Percentiles rank a stretch among this genome's conserved stretches.
phyloP scores from a whole-genome alignment of 2,888 invertebrate genomes.

The Holacanthella duospinosa region DNA sequence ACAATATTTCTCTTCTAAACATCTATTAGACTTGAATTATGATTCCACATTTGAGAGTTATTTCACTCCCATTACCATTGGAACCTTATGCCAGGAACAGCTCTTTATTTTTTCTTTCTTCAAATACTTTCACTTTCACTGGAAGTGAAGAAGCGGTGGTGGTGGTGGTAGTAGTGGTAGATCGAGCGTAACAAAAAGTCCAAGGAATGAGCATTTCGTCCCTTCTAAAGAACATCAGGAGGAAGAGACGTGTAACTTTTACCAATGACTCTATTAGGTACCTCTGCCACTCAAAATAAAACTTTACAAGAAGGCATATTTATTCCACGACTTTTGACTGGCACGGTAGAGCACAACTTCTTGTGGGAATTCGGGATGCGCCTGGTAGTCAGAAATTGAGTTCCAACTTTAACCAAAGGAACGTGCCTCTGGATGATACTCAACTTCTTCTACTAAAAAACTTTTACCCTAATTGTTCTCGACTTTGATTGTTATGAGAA shows the following conservation, averaged over 20 bases:
- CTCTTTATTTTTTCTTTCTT: background rate
- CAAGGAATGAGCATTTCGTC: background rate
- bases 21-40: conserved; percentile 4
- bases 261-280: background rate
- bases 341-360: background rate
- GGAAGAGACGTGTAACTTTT: background rate
- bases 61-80: background rate
- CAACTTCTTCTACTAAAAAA: background rate
- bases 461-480: background rate
- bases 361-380: too few relatives aligned
- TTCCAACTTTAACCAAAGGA: too few relatives aligned
- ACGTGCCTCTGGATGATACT: background rate
- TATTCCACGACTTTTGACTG: background rate
- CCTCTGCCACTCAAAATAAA: background rate
- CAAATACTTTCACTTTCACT: too few relatives aligned
- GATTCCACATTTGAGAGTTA: background rate
- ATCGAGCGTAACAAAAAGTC: background rate
- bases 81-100: background rate
- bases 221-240: background rate
- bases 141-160: background rate
- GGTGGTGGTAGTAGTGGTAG: background rate
- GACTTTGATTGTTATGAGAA: background rate
- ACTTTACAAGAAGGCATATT: background rate
- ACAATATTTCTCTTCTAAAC: background rate
- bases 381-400: too few relatives aligned